Evolutionary conservation across 2,888 invertebrate genomes (phyloP), one percentile per base, ranked within the genome.

Genomic region (Drosophila rubida): DNA sequence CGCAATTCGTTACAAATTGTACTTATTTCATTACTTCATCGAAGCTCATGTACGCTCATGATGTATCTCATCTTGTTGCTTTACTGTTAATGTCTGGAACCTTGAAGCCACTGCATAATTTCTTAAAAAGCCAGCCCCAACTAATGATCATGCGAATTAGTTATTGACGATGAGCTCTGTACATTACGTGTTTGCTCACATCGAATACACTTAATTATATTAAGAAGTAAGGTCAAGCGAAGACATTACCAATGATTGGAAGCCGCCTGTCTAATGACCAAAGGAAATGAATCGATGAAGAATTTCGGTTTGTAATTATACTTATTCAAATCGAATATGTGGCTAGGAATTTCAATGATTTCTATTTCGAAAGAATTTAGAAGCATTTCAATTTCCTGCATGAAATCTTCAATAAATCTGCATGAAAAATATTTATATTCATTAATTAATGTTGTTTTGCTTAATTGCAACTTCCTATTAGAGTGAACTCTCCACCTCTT

Each of bases 121-220:
- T 69, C 75, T 62, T 61, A 62, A 48, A 65, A 50, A 80, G 73
- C 27, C 59, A 19, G 58, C 42, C 23, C 42, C 64, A 61, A 42
- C 80, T 82, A 82, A 82, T 87, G 88, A 80, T 67, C 86, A 67
- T 65, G 78, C 65, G 63, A 82, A 82, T 78, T 87, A 66, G 80
- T 60, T 85, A 63, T 71, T 44, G 65, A 63, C 64, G 74, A 69
- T 67, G 68, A 42, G 42, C 63, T 76, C 42, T 30, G 63, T 44
- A 44, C 59, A 60, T 45, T 57, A 41, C 69, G 62, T 22, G 66
- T 71, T 51, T 69, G 51, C 55, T 51, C 41, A 46, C 32, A 55
- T 30, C 11, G 19, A 59, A 51, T 46, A 49, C 27, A 11, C 32
- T 42, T 44, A 73, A 76, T 73, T 53, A 72, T 35, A 27, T 32